Evolutionary conservation across 2,888 invertebrate species (phyloP).

Genomic region (Aporophyla lueneburgensis): DNA sequence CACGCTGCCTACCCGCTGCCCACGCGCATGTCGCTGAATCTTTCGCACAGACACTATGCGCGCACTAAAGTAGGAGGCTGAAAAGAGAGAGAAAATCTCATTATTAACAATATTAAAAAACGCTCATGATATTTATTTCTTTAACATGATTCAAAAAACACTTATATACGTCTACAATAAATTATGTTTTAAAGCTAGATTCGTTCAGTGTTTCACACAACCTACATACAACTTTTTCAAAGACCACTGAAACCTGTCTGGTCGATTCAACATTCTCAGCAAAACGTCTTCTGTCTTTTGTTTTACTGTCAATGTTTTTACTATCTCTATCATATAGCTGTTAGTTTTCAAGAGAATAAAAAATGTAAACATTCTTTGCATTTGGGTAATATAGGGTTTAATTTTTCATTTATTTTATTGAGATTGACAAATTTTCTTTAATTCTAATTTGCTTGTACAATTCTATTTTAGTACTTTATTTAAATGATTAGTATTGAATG

Average conservation of each 20-base stretch:
- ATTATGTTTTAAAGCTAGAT: neutral
- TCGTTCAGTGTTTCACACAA: too few relatives aligned
- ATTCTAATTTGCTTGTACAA: too few relatives aligned
- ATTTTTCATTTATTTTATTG: too few relatives aligned
- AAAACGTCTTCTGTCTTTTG: neutral
- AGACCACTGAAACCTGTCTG: neutral
- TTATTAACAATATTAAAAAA: neutral
- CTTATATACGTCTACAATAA: neutral
- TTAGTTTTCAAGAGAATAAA: neutral
- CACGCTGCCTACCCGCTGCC: constrained; percentile 78
- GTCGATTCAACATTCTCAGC: neutral
- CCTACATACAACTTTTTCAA: neutral
- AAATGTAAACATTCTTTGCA: neutral
- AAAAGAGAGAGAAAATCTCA: constrained; percentile 48
- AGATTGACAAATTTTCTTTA: too few relatives aligned
- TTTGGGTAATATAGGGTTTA: neutral
- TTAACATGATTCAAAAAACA: neutral
- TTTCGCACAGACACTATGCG: constrained; percentile 39
- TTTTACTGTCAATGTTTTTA: neutral
- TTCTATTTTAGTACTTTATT: too few relatives aligned
- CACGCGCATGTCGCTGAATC: constrained; percentile 54
- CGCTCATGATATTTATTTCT: neutral
- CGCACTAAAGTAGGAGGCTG: constrained; percentile 50
- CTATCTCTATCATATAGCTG: neutral
- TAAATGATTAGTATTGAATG: too few relatives aligned